Conservation (phyloP, 2,888 invertebrate species). For the Pseudoips prasinana region DNA sequence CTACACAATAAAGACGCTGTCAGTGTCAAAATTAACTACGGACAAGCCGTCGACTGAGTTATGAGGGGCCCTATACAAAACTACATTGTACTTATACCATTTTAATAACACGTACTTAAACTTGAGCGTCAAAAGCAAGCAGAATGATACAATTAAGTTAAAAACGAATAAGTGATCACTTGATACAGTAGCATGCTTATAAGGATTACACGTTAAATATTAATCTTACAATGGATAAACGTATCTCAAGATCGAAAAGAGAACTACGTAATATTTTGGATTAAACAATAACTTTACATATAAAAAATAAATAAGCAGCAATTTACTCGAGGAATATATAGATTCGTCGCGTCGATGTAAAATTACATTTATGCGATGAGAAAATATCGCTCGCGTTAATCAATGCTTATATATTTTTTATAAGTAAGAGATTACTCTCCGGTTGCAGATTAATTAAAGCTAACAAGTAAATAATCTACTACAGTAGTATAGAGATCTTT, state of each 20-base stretch:
- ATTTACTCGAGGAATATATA: too few relatives aligned
- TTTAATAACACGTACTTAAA: constrained; percentile 14
- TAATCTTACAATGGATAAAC: constrained; percentile 37
- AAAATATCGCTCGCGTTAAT: too few relatives aligned
- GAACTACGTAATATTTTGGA: constrained; percentile 37
- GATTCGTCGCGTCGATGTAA: too few relatives aligned
- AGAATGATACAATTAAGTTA: constrained; percentile 7
- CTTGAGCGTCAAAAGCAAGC: constrained; percentile 23
- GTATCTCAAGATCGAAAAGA: constrained; percentile 38
- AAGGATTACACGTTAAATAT: constrained; percentile 28
- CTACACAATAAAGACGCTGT: too few relatives aligned
- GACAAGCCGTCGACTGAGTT: too few relatives aligned
- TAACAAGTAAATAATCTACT: constrained; percentile 2
- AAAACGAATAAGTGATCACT: constrained; percentile 44
- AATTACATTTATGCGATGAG: too few relatives aligned
- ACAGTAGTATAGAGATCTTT: constrained; percentile 4
- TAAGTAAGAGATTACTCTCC: constrained; percentile 15
- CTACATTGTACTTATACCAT: constrained; percentile 12
- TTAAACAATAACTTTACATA: neutral
- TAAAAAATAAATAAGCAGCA: too few relatives aligned
- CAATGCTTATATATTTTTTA: constrained; percentile 11
- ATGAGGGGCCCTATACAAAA: constrained; percentile 32
- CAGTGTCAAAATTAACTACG: too few relatives aligned
- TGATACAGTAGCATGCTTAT: constrained; percentile 52
- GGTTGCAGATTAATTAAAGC: constrained; percentile 36